phyloP scores from a whole-genome alignment of 2,113 vertebrate species.

The Equus przewalskii region DNA sequence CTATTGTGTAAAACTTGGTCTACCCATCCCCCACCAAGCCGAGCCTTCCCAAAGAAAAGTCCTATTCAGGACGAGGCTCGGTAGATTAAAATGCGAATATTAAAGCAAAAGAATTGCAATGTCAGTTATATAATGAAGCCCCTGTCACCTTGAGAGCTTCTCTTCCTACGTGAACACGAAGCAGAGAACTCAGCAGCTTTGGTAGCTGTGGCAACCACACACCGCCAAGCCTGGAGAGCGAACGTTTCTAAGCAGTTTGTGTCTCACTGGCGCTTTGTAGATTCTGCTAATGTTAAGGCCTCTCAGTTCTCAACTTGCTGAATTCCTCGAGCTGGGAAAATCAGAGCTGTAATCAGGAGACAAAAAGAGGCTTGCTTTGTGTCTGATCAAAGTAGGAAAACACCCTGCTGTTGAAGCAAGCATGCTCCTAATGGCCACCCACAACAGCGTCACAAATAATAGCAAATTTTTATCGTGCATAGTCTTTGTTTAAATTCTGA shows the following conservation, averaged over 20 bases:
- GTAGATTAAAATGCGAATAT: conserved; percentile 59
- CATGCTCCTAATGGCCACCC: neutral
- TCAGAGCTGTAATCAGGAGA: conserved; percentile 65
- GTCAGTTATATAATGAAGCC: conserved; percentile 25
- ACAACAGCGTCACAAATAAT: neutral
- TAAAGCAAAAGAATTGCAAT: conserved; percentile 41
- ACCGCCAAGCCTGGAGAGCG: neutral
- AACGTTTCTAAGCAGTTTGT: neutral
- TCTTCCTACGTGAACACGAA: neutral
- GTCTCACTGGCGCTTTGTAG: conserved; percentile 53
- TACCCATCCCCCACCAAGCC: neutral
- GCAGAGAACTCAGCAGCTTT: conserved; percentile 51
- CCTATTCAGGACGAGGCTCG: neutral
- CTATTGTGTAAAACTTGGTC: neutral
- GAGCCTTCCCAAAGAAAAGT: neutral
- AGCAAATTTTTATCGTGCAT: conserved; percentile 44
- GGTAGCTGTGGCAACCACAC: conserved; percentile 77
- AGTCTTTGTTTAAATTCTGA: conserved; percentile 46
- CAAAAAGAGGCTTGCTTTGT: conserved; percentile 64
- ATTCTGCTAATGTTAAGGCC: conserved; percentile 59
- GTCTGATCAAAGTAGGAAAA: conserved; percentile 54
- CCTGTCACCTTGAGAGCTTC: conserved; percentile 47
- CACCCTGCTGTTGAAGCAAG: conserved; percentile 3
- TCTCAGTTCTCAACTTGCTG: conserved; percentile 55
- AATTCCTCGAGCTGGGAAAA: conserved; percentile 74